Conservation (phyloP, 1,140 invertebrate species). For the Dryas iulia region DNA sequence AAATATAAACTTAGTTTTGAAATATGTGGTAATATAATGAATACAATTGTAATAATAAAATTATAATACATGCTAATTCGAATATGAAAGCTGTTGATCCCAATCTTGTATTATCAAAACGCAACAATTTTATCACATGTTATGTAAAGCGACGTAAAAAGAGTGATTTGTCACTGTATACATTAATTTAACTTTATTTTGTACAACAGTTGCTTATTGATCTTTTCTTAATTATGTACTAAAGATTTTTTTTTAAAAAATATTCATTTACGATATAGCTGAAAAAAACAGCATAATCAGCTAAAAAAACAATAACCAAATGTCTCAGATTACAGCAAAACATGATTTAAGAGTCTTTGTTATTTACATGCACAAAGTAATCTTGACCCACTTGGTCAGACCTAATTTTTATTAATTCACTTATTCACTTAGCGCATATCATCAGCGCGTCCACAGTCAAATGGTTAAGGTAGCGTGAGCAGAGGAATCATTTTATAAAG, state of each 20-base stretch:
- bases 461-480: not conserved
- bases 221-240: no score
- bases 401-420: slow-evolving; percentile 56
- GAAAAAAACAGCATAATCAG: not conserved
- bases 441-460: slow-evolving; percentile 13
- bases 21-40: no score
- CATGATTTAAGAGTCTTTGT: slow-evolving; percentile 34
- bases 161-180: no score
- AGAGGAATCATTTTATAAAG: not conserved
- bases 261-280: not conserved
- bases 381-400: slow-evolving; percentile 58
- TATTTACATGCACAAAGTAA: slow-evolving; percentile 43
- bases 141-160: no score
- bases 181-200: no score
- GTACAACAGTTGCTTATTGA: no score
- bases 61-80: not conserved
- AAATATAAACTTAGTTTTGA: not conserved
- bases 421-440: slow-evolving; percentile 39
- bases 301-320: not conserved
- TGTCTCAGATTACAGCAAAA: slow-evolving; percentile 1
- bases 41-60: not conserved
- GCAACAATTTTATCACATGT: not conserved
- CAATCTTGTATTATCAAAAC: not conserved
- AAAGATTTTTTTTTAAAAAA: no score
- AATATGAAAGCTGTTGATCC: not conserved